Evolutionary conservation across 2,797 vertebrate species (phyloP).

Genomic region (Rhynchonycteris naso): DNA sequence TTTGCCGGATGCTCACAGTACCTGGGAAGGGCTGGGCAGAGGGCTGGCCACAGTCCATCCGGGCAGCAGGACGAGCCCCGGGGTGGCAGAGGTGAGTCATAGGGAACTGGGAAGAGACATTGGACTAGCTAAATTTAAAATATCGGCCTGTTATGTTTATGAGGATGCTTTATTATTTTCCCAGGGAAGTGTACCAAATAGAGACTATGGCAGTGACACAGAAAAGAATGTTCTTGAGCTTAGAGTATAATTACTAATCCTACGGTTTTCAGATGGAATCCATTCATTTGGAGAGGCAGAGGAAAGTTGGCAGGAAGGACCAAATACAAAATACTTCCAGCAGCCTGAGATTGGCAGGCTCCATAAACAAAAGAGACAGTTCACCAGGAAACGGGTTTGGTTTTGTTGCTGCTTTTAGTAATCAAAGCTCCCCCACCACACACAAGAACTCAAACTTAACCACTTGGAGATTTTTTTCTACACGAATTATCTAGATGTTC

Average conservation of each 20-base stretch:
- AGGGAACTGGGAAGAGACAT: background rate
- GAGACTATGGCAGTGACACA: conserved; percentile 29
- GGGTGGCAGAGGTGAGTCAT: conserved; percentile 71
- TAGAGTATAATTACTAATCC: conserved; percentile 41
- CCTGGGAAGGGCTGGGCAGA: background rate
- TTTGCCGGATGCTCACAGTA: background rate
- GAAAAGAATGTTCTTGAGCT: background rate
- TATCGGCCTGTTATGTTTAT: background rate
- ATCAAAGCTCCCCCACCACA: background rate
- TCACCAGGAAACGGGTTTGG: background rate
- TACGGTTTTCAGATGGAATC: conserved; percentile 43
- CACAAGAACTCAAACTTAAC: background rate
- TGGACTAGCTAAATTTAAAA: conserved; percentile 52
- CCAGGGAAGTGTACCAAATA: background rate
- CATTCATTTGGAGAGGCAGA: background rate
- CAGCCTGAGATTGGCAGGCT: background rate
- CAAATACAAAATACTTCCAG: background rate
- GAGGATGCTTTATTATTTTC: conserved; percentile 34
- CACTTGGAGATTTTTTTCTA: background rate
- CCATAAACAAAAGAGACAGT: background rate
- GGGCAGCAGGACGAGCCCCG: conserved; percentile 11
- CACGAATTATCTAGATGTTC: background rate
- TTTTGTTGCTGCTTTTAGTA: background rate
- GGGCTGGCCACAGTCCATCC: background rate
- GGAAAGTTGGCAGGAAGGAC: conserved; percentile 54